phyloP scores from a whole-genome alignment of 2,888 invertebrate genomes.

The Synergus laeviventris region DNA sequence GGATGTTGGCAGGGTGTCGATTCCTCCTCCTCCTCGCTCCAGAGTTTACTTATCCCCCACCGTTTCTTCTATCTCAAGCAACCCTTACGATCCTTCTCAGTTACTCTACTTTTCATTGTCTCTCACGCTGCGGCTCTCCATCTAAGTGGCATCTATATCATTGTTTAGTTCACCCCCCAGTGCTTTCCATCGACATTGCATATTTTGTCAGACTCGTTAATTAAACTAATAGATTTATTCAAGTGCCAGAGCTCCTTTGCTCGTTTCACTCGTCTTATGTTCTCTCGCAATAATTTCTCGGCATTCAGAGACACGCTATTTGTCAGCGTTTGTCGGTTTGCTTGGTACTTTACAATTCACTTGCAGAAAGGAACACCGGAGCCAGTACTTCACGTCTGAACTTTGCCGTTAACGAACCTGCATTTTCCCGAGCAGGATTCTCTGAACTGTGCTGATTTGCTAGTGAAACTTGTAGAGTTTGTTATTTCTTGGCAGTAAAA shows the following conservation, averaged over 20 bases:
- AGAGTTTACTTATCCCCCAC: constrained; percentile 12
- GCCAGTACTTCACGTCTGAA: constrained; percentile 8
- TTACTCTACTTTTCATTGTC: neutral
- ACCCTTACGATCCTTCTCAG: neutral
- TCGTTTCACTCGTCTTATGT: constrained; percentile 33
- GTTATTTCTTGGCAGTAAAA: neutral
- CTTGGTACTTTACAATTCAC: constrained; percentile 31
- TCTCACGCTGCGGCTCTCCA: neutral
- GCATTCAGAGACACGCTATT: constrained; percentile 33
- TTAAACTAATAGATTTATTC: constrained; percentile 40
- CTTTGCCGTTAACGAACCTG: constrained; percentile 26
- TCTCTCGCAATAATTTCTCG: constrained; percentile 24
- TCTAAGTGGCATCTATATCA: constrained; percentile 29
- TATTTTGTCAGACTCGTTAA: constrained; percentile 38
- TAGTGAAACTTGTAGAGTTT: constrained; percentile 8
- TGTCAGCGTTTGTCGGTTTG: constrained; percentile 38
- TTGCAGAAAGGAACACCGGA: constrained; percentile 1
- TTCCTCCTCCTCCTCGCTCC: constrained; percentile 5
- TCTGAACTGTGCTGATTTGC: neutral
- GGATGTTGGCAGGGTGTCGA: neutral
- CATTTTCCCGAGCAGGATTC: constrained; percentile 1
- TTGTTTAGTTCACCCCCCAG: constrained; percentile 22
- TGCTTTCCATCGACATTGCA: constrained; percentile 2
- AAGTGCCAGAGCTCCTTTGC: constrained; percentile 33
- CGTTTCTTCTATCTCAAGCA: neutral